These are phyloP conservation scores for Netelia inedita DNA, from an alignment of 2,888 invertebrate genomes.

Conservation along the genomic window DNA sequence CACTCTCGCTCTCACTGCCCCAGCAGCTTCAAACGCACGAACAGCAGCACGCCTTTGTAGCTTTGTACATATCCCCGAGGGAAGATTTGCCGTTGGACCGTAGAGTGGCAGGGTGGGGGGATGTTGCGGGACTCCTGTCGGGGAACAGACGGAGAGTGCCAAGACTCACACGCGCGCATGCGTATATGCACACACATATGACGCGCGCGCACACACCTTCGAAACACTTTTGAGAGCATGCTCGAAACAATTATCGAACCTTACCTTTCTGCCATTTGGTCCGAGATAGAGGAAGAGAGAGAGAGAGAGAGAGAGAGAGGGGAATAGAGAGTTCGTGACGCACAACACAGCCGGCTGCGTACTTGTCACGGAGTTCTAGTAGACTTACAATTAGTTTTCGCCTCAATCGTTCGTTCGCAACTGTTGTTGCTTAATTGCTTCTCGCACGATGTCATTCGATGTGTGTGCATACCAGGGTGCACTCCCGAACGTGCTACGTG, in stretches of 20 bases:
- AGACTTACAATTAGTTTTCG: conserved; percentile 67
- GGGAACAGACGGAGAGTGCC: too few species aligned
- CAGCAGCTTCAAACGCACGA: too few species aligned
- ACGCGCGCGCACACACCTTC: too few species aligned
- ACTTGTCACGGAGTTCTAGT: conserved; percentile 27
- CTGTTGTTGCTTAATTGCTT: conserved; percentile 66
- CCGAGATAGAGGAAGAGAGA: conserved; percentile 4
- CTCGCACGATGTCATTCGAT: conserved; percentile 49
- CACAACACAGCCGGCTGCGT: conserved; percentile 1
- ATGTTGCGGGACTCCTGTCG: too few species aligned
- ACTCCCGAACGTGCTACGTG: not conserved
- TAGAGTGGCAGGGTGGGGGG: too few species aligned
- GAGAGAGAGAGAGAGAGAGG: conserved; percentile 4
- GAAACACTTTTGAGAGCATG: conserved; percentile 31
- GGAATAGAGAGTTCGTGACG: not conserved
- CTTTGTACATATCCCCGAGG: too few species aligned
- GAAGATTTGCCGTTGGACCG: too few species aligned
- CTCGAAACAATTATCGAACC: conserved; percentile 55
- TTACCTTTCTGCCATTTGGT: conserved; percentile 46
- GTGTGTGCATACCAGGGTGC: conserved; percentile 11
- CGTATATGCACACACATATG: too few species aligned
- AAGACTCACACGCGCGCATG: too few species aligned
- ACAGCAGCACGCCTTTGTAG: too few species aligned
- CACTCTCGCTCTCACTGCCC: too few species aligned
- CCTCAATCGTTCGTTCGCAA: conserved; percentile 64